These are phyloP conservation scores for Paramacrobiotus metropolitanus DNA, from an alignment of 1,140 invertebrate genomes.

Conservation along the genomic window DNA sequence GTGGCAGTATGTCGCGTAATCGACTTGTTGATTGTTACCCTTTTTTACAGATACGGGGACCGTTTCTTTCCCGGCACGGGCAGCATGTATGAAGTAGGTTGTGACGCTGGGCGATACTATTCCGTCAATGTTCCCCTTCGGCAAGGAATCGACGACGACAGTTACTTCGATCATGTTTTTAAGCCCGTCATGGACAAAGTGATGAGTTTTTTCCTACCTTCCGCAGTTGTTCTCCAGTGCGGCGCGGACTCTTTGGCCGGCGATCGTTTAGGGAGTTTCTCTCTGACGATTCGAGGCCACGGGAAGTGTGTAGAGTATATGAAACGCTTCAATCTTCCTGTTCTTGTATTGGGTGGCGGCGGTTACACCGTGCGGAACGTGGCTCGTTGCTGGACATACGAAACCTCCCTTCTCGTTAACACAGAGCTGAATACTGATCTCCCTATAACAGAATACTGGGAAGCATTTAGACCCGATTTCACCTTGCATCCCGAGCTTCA, in stretches of 20 bases:
- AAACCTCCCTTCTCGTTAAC: slow-evolving; percentile 77
- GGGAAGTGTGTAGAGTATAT: slow-evolving; percentile 92
- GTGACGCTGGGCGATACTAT: slow-evolving; percentile 74
- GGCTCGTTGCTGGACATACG: slow-evolving; percentile 94
- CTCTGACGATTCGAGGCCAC: slow-evolving; percentile 65
- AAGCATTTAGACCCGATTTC: slow-evolving; percentile 87
- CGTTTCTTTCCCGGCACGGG: slow-evolving; percentile 93
- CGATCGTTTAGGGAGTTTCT: slow-evolving; percentile 72
- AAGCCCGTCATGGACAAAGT: slow-evolving; percentile 72
- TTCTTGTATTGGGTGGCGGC: slow-evolving; percentile 80
- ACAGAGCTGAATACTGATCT: slow-evolving; percentile 72
- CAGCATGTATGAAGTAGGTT: slow-evolving; percentile 91
- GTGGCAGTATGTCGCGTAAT: too few relatives aligned
- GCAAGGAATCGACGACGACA: slow-evolving; percentile 84
- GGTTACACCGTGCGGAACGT: slow-evolving; percentile 94
- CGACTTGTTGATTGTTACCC: too few relatives aligned
- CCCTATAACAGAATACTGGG: slow-evolving; percentile 55
- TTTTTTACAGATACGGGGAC: too few relatives aligned
- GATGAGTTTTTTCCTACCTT: slow-evolving; percentile 88
- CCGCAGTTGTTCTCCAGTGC: slow-evolving; percentile 77
- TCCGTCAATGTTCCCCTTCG: slow-evolving; percentile 89
- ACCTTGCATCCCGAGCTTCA: slow-evolving; percentile 68
- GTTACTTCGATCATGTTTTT: slow-evolving; percentile 46
- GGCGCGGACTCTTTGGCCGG: slow-evolving; percentile 90
- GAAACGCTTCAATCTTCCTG: slow-evolving; percentile 70